These are phyloP conservation scores for Harpalus rubripes DNA, from an alignment of 2,888 invertebrate genomes.

Conservation along the genomic window DNA sequence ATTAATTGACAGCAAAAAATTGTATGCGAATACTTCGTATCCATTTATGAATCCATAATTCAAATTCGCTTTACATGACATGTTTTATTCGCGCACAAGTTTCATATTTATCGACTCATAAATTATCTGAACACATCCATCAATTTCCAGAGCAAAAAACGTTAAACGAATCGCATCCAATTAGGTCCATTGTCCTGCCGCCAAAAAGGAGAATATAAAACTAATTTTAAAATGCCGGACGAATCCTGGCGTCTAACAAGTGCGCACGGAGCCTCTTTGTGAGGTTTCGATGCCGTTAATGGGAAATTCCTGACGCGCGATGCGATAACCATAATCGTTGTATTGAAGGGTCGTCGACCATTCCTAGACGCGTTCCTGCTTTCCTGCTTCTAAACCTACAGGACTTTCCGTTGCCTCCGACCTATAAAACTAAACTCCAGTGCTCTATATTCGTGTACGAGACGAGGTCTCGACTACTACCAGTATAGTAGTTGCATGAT, in stretches of 20 bases:
- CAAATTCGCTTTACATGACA: conserved; percentile 50
- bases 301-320: conserved; percentile 53
- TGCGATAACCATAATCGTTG: conserved; percentile 59
- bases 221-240: conserved; percentile 63
- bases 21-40: conserved; percentile 18
- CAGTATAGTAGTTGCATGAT: background rate
- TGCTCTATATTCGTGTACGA: no score
- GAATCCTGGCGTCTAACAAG: conserved; percentile 58
- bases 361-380: conserved; percentile 1
- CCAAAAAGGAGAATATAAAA: conserved; percentile 58
- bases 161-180: conserved; percentile 55
- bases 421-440: no score
- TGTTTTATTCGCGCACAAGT: conserved; percentile 40
- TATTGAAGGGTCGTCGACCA: conserved; percentile 41
- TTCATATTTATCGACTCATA: conserved; percentile 59
- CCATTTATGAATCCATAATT: conserved; percentile 47
- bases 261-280: conserved; percentile 39
- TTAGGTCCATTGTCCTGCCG: conserved; percentile 50
- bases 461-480: background rate
- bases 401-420: background rate
- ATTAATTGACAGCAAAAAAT: conserved; percentile 44
- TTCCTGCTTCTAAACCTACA: background rate
- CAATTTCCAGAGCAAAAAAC: conserved; percentile 56
- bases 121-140: conserved; percentile 57
- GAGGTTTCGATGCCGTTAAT: conserved; percentile 50